Evolutionary conservation across 2,888 invertebrate genomes (phyloP), one percentile per base, ranked within the genome.

Genomic region (Bedellia somnulentella): DNA sequence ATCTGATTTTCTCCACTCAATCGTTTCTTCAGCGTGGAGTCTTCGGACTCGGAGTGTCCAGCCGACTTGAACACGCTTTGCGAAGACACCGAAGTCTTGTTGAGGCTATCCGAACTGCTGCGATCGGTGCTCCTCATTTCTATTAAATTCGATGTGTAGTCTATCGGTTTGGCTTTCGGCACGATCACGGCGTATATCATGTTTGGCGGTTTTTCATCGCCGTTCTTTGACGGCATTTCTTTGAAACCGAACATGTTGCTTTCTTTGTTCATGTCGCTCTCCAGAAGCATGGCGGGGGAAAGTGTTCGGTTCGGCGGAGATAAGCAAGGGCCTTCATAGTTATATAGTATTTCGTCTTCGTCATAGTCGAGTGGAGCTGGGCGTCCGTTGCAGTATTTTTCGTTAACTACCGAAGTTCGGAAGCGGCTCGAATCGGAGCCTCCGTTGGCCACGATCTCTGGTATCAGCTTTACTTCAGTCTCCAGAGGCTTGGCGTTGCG

Each of bases 391-490:
- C 44, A 49, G 1, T 60, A 59, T 35, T 71, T 71, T 12, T 68
- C 66, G 6, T 42, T 47, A 1, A 73, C 48, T 4, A 70, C 42
- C 0, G 61, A 54, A 0, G 68, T 71, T 35, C 43, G 48, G 0
- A 53, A 67, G 31, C 47, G 46, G 0, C 45, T 46, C 36, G 45
- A 35, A 18, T 18, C 9, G 9, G 5, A 6, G 18, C 18, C 18
- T 38, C 45, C 22, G 13, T 41, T 43, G 6, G 35, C 29, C 1
- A 44, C 38, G 2, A 38, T 37, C 23, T 67, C 70, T 0, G 60
- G 50, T 0, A 78, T 62, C 6, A 82, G 46, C 44, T 79, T 80
- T 1, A 83, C 81, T 51, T 80, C 79, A 0, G 80, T 80, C 10
- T 80, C 80, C 35, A 71, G 46, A 8, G 37, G 41, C 38, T 59